Conservation (phyloP, 2,113 vertebrate species). For the Vulpes lagopus region DNA sequence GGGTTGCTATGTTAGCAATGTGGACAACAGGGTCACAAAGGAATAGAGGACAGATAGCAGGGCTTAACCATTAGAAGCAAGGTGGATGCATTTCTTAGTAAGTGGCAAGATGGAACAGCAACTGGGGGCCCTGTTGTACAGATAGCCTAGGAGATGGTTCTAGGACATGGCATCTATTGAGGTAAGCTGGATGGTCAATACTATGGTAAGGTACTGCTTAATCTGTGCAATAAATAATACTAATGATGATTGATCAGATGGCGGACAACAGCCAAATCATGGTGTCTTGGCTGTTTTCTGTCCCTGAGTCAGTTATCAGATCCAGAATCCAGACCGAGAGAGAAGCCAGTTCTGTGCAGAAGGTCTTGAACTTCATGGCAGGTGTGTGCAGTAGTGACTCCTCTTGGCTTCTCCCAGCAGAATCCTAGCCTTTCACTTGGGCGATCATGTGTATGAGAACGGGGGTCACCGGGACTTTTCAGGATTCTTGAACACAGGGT, state of each 20-base stretch:
- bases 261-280: not conserved
- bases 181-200: not conserved
- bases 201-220: not conserved
- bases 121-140: not conserved
- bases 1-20: not conserved
- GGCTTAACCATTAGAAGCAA: not conserved
- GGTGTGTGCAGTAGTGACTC: not conserved
- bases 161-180: not conserved
- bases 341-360: not conserved
- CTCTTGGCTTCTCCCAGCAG: not conserved
- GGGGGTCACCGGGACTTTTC: not conserved
- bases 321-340: not conserved
- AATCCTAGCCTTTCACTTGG: not conserved
- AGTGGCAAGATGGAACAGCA: not conserved
- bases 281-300: not conserved
- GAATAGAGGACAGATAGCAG: not conserved
- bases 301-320: not conserved
- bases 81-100: not conserved
- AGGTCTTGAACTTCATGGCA: accelerated
- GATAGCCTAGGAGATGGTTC: not conserved
- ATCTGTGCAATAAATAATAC: not conserved
- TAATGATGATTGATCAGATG: too few species aligned
- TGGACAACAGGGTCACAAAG: not conserved
- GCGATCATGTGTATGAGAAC: accelerated
- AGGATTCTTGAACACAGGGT: not conserved